Percentiles rank a stretch among this genome's conserved stretches.
Evolutionary conservation across 2,113 vertebrate species (phyloP).

Genomic region (Hippocampus guttulatus): DNA sequence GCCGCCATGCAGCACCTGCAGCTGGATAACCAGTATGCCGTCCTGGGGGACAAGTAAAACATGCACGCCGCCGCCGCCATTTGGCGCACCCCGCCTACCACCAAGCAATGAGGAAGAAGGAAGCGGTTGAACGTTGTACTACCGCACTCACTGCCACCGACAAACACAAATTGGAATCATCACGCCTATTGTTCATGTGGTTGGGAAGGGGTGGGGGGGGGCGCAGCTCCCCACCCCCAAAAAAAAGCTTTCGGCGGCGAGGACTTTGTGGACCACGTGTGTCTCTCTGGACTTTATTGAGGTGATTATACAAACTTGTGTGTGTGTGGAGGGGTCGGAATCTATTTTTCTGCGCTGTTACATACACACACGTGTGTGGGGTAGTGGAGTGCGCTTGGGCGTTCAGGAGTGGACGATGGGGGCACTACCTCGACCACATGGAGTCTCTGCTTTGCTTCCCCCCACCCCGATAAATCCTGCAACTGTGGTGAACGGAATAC

Average conservation of each 20-base stretch:
- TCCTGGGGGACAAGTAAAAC: slow-evolving; percentile 93
- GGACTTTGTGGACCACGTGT: slow-evolving; percentile 70
- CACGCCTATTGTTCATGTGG: slow-evolving; percentile 22
- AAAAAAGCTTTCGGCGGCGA: slow-evolving; percentile 63
- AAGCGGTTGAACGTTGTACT: slow-evolving; percentile 1
- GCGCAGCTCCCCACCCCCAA: slow-evolving; percentile 37
- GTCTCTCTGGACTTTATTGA: slow-evolving; percentile 60
- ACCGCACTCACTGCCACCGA: not conserved
- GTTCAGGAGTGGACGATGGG: slow-evolving; percentile 36
- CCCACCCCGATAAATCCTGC: slow-evolving; percentile 24
- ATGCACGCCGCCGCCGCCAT: slow-evolving; percentile 41
- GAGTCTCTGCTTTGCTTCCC: slow-evolving; percentile 60
- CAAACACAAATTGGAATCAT: slow-evolving; percentile 17
- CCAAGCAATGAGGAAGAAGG: slow-evolving; percentile 14
- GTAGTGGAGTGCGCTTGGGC: slow-evolving; percentile 61
- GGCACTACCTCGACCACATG: slow-evolving; percentile 87
- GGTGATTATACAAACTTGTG: slow-evolving; percentile 68
- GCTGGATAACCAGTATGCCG: slow-evolving; percentile 97
- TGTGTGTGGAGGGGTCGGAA: slow-evolving; percentile 37
- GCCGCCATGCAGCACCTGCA: slow-evolving; percentile 89
- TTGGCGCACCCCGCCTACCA: slow-evolving; percentile 43
- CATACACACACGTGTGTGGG: slow-evolving; percentile 40
- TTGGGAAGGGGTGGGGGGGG: slow-evolving; percentile 64
- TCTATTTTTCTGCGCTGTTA: slow-evolving; percentile 59
- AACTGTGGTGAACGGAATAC: slow-evolving; percentile 56